Conservation (phyloP, 2,888 invertebrate genomes). For the Geophilus truncorum region DNA sequence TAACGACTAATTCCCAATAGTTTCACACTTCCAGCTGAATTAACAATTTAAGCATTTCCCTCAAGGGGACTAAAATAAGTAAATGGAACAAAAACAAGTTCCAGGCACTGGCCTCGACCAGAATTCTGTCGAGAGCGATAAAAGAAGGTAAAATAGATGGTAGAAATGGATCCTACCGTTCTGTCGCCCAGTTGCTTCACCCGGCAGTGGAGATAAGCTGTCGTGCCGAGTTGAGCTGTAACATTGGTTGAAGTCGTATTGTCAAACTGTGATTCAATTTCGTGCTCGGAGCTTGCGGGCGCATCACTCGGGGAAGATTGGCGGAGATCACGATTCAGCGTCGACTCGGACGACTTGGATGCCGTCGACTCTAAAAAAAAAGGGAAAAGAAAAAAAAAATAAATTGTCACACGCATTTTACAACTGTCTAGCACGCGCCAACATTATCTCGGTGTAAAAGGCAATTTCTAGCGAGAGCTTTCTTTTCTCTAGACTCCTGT, state of each 20-base stretch:
- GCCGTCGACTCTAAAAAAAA: neutral
- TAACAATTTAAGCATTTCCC: too few relatives aligned
- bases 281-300: slow-evolving; percentile 25
- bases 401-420: slow-evolving; percentile 3
- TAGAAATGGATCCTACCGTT: slow-evolving; percentile 34
- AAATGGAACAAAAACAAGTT: too few relatives aligned
- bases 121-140: neutral
- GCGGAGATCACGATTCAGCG: slow-evolving; percentile 5
- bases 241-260: slow-evolving; percentile 36
- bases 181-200: slow-evolving; percentile 37
- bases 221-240: slow-evolving; percentile 36
- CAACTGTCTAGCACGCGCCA: neutral
- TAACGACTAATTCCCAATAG: too few relatives aligned
- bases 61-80: too few relatives aligned
- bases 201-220: slow-evolving; percentile 36
- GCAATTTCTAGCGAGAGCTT: neutral
- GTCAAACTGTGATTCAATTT: slow-evolving; percentile 35
- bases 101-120: too few relatives aligned
- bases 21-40: too few relatives aligned
- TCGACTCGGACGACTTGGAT: slow-evolving; percentile 14
- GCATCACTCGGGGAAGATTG: slow-evolving; percentile 15
- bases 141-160: neutral
- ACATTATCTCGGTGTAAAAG: neutral
- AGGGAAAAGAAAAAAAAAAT: neutral
- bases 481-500: neutral